These are phyloP conservation scores for Sussaba pulchella DNA, from an alignment of 2,888 invertebrate species.

Conservation along the genomic window DNA sequence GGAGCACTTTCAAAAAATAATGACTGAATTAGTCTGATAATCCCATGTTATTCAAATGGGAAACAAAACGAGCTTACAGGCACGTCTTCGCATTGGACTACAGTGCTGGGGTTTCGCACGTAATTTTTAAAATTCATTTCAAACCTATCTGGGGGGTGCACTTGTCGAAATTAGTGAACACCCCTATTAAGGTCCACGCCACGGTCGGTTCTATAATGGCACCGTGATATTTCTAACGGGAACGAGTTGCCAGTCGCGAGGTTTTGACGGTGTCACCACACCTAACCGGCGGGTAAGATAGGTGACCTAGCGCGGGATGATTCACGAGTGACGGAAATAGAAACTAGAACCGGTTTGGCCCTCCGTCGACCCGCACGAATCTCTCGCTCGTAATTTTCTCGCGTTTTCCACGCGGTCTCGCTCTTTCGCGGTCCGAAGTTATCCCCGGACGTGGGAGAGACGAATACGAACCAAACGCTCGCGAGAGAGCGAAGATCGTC, in stretches of 20 bases:
- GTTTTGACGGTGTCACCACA: constrained; percentile 61
- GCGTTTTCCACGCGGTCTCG: constrained; percentile 29
- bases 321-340: constrained; percentile 83
- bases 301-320: constrained; percentile 80
- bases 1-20: too few relatives aligned
- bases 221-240: constrained; percentile 67
- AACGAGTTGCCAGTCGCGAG: constrained; percentile 56
- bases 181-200: too few relatives aligned
- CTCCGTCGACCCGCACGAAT: constrained; percentile 53
- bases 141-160: too few relatives aligned
- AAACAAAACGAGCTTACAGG: too few relatives aligned
- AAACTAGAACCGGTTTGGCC: constrained; percentile 75
- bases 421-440: constrained; percentile 60
- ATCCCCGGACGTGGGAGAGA: constrained; percentile 51
- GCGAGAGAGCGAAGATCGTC: constrained; percentile 71
- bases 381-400: constrained; percentile 34
- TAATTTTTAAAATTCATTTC: too few relatives aligned
- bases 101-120: too few relatives aligned
- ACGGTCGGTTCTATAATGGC: constrained; percentile 55
- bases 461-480: constrained; percentile 64
- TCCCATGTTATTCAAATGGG: too few relatives aligned
- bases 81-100: too few relatives aligned
- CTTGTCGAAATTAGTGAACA: too few relatives aligned
- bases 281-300: constrained; percentile 73
- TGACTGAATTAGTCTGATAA: too few relatives aligned